Percentiles rank a stretch among this genome's conserved stretches.
Conservation (phyloP, 2,797 vertebrate species). For the Sebastes dallii region DNA sequence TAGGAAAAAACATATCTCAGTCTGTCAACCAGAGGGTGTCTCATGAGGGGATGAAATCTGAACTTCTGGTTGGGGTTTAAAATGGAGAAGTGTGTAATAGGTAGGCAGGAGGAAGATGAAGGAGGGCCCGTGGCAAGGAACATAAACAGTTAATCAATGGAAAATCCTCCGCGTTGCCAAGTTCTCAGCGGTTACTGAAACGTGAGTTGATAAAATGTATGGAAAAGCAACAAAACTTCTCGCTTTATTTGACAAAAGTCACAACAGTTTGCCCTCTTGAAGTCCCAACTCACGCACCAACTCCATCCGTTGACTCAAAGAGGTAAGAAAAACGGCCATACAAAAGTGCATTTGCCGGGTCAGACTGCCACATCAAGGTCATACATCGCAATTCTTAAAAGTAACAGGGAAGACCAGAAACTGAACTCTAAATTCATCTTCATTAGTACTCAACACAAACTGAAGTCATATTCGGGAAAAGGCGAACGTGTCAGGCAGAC, state of each 20-base stretch:
- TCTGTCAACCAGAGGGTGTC: background rate
- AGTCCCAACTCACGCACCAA: background rate
- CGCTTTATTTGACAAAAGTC: background rate
- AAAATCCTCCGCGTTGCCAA: conserved; percentile 41
- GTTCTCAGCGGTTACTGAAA: conserved; percentile 27
- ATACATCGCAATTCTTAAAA: conserved; percentile 2
- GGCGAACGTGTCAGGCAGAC: conserved; percentile 27
- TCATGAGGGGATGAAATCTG: conserved; percentile 10
- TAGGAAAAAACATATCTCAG: conserved; percentile 6
- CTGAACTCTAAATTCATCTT: conserved; percentile 33
- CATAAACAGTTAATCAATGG: conserved; percentile 45
- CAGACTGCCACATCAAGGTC: conserved; percentile 7
- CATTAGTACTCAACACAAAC: conserved; percentile 18
- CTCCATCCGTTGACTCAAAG: background rate
- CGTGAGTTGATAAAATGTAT: conserved; percentile 1
- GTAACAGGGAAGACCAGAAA: conserved; percentile 7
- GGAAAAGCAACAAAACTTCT: background rate
- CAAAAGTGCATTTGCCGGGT: background rate
- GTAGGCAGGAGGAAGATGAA: conserved; percentile 9
- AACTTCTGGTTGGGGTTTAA: conserved; percentile 5
- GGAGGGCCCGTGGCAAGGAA: background rate
- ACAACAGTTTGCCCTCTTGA: background rate
- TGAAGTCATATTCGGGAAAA: conserved; percentile 20
- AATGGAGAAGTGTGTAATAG: conserved; percentile 5
- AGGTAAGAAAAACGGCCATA: background rate